Percentiles rank a stretch among this genome's conserved stretches.
Evolutionary conservation across 2,888 invertebrate genomes (phyloP).

Genomic region (Aricia artaxerxes): DNA sequence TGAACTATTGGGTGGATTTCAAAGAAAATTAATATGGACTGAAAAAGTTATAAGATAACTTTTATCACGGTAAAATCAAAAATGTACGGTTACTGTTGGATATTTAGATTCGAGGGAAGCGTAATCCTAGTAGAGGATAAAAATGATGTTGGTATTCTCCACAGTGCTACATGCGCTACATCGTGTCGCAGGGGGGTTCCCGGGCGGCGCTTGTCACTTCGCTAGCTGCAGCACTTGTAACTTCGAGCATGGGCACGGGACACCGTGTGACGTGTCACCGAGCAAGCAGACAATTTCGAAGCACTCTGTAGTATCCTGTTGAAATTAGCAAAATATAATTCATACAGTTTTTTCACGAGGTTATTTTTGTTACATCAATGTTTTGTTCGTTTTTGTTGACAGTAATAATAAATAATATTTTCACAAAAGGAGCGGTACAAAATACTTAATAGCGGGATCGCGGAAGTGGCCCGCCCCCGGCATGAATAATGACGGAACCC

Average conservation of each 20-base stretch:
- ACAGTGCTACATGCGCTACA: too few relatives aligned
- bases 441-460: conserved; percentile 5
- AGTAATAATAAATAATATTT: neutral
- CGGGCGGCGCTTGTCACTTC: too few relatives aligned
- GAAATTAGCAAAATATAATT: too few relatives aligned
- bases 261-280: neutral
- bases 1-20: too few relatives aligned
- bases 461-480: neutral
- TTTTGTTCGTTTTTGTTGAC: neutral
- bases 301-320: neutral
- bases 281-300: neutral
- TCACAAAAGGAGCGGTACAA: conserved; percentile 2
- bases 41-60: too few relatives aligned
- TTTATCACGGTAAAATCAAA: neutral
- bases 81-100: neutral
- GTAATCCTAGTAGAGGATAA: too few relatives aligned
- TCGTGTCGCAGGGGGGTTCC: too few relatives aligned
- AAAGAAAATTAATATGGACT: too few relatives aligned
- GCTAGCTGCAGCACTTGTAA: too few relatives aligned
- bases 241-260: too few relatives aligned
- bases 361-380: neutral
- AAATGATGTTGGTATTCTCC: too few relatives aligned
- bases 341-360: neutral
- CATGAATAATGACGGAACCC: conserved; percentile 13
- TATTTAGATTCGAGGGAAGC: too few relatives aligned